Evolutionary conservation across 30 jellyfish, hydroid and myxozoan species (phyloP), one percentile per base, ranked within the genome.

Genomic region (Phacellophora camtschatica): DNA sequence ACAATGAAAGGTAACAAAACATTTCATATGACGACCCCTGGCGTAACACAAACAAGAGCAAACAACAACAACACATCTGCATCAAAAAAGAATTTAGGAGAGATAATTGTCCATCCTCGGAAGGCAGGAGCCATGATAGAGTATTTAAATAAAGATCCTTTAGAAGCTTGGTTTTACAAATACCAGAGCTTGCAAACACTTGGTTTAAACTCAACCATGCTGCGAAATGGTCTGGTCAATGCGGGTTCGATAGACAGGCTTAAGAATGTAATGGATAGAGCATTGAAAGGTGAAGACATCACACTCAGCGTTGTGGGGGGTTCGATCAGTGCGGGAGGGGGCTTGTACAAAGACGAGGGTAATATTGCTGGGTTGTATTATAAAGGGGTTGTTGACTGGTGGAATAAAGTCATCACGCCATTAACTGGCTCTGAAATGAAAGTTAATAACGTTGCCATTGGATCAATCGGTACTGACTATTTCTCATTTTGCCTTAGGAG

Each of bases 291-390:
- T 10, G 86, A 87, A 37, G 96, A 94, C 48, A 81, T 94, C 15
- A 87, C 97, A 19, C 43, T 94, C 46, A 94, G 97, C 56, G 77
- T 94, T 11, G 94, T 94, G 36, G 99, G 99, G 24, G 99, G 99
- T 35, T 94, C 99, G 5, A 94, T 94, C 24, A 94, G 99, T 61
- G 99, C 99, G 28, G 99, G 99, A 35, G 99, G 99, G 32, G 99
- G 99, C 12, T 58, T 94, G 53, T 94, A 94, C 68, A 94, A 94
- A 71, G 99, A 94, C 35, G 81, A 97, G 20, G 97, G 97, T 12
- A 94, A 68, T 53, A 94, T 94, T 11, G 99, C 84, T 23, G 99
- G 99, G 28, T 71, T 94, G 56, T 94, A 86, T 82, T 94, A 94
- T 63, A 94, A 94, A 56, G 99, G 97, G 10, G 77, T 94, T 3